Percentiles rank a stretch among this genome's conserved stretches.
phyloP scores from a whole-genome alignment of 92 coral and sea anemone genomes.

The Diadumene lineata region DNA sequence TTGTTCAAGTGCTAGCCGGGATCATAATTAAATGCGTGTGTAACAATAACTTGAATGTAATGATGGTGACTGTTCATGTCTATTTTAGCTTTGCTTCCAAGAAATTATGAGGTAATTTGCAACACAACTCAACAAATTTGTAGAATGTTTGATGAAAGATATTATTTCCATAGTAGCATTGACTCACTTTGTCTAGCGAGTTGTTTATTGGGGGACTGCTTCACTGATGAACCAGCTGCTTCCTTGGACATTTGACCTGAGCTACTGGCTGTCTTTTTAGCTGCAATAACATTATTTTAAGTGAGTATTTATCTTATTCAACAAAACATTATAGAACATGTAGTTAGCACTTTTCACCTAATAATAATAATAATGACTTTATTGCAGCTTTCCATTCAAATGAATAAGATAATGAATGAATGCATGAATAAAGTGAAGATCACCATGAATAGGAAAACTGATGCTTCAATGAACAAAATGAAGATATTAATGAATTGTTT shows the following conservation, averaged over 20 bases:
- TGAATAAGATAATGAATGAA: neutral
- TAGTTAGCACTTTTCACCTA: no score
- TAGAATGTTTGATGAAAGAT: neutral
- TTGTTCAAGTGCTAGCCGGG: no score
- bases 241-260: neutral
- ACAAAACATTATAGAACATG: no score
- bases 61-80: no score
- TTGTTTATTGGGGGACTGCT: slow-evolving; percentile 19
- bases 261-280: neutral
- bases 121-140: no score
- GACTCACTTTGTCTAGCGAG: slow-evolving; percentile 30
- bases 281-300: neutral
- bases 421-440: no score
- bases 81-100: no score
- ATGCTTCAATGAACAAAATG: neutral
- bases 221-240: neutral
- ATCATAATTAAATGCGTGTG: no score
- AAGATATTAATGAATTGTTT: neutral
- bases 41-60: no score
- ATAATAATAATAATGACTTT: neutral
- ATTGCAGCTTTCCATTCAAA: neutral
- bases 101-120: no score
- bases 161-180: no score
- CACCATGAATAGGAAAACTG: no score
- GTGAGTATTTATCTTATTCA: neutral